A percentile compares a stretch with the other conserved stretches of the same genome.
These are phyloP conservation scores for Amphimallon solstitiale DNA, from an alignment of 2,888 invertebrate genomes.

Conservation along the genomic window DNA sequence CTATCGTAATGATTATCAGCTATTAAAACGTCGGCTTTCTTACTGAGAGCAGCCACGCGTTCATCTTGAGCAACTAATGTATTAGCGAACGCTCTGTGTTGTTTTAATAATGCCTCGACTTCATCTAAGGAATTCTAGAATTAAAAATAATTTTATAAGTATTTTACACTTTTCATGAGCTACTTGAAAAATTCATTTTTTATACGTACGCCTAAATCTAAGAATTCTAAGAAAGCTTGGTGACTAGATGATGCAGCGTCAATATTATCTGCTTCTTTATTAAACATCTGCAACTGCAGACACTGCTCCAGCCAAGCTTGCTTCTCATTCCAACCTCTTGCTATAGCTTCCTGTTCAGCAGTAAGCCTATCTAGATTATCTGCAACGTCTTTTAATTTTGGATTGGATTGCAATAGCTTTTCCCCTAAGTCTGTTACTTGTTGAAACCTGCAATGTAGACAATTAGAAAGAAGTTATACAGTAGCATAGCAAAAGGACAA, in stretches of 20 bases:
- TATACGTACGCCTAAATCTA: constrained; percentile 79
- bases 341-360: constrained; percentile 80
- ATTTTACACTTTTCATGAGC: too few species aligned
- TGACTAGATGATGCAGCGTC: constrained; percentile 95
- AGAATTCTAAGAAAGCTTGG: constrained; percentile 91
- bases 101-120: constrained; percentile 90
- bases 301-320: constrained; percentile 88
- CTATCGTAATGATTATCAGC: constrained; percentile 82
- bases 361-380: constrained; percentile 78
- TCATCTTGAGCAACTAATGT: constrained; percentile 92
- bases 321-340: constrained; percentile 85
- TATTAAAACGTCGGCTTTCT: constrained; percentile 84
- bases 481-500: too few species aligned
- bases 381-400: constrained; percentile 78
- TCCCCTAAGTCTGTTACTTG: constrained; percentile 84
- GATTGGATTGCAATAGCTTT: constrained; percentile 79
- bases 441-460: constrained; percentile 70
- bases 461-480: too few species aligned
- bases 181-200: background rate
- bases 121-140: constrained; percentile 85
- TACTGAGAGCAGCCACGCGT: constrained; percentile 82
- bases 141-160: constrained; percentile 12
- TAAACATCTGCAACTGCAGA: constrained; percentile 89
- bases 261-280: constrained; percentile 96
- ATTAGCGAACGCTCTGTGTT: constrained; percentile 93